These are phyloP conservation scores for Oreochromis tanganicae DNA, from an alignment of 2,113 vertebrate genomes.

Conservation along the genomic window DNA sequence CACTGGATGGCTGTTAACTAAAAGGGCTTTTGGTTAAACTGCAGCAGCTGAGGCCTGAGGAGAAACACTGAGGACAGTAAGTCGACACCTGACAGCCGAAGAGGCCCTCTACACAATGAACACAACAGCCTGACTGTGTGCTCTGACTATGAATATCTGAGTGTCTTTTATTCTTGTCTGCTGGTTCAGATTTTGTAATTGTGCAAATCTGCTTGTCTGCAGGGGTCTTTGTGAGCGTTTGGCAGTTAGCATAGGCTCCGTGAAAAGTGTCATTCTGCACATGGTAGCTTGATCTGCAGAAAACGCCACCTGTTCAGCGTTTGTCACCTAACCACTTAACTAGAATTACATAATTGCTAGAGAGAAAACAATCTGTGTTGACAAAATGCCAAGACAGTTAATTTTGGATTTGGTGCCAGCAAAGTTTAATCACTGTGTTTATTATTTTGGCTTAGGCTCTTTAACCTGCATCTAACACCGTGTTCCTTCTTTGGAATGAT, in stretches of 20 bases:
- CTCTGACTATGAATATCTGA: not conserved
- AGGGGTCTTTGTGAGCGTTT: not conserved
- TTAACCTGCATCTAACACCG: not conserved
- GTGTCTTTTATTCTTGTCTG: not conserved
- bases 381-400: not conserved
- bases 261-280: not conserved
- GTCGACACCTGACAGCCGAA: not conserved
- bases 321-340: not conserved
- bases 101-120: not conserved
- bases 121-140: conserved; percentile 21
- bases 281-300: conserved; percentile 2
- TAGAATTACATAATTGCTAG: not conserved
- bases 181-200: not conserved
- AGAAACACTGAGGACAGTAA: not conserved
- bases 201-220: not conserved
- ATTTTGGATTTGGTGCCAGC: not conserved
- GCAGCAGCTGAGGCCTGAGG: not conserved
- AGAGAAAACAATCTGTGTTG: not conserved
- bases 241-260: not conserved
- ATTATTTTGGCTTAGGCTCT: not conserved
- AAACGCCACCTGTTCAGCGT: conserved; percentile 25
- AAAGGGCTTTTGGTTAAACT: not conserved
- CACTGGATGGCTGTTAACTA: not conserved
- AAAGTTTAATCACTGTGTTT: not conserved
- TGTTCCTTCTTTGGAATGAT: not conserved